A percentile compares a stretch with the other conserved stretches of the same genome.
Evolutionary conservation across 2,113 vertebrate genomes (phyloP).

Genomic region (Amazona vittata): DNA sequence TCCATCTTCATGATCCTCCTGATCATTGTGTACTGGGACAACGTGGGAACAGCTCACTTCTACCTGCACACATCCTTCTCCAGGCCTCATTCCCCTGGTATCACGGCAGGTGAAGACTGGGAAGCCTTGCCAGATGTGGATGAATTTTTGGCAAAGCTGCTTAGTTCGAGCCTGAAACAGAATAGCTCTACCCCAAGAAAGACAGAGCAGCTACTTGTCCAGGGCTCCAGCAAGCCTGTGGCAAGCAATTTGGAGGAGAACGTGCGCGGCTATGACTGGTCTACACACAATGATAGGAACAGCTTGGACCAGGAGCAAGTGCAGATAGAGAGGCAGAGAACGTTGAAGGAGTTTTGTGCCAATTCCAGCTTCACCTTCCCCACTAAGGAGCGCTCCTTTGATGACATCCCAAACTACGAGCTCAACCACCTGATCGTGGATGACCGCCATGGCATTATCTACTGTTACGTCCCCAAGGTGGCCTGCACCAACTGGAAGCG

Average conservation of each 20-base stretch:
- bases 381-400: conserved; percentile 91
- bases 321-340: conserved; percentile 82
- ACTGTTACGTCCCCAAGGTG: conserved; percentile 98
- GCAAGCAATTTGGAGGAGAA: conserved; percentile 80
- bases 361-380: conserved; percentile 87
- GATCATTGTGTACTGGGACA: conserved; percentile 98
- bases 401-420: conserved; percentile 96
- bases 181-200: background rate
- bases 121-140: conserved; percentile 81
- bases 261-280: conserved; percentile 89
- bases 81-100: conserved; percentile 76
- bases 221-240: conserved; percentile 77
- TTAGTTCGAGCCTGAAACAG: conserved; percentile 31
- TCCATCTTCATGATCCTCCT: conserved; percentile 92
- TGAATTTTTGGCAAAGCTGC: conserved; percentile 87
- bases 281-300: conserved; percentile 73
- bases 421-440: conserved; percentile 96
- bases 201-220: conserved; percentile 52
- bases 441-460: conserved; percentile 93
- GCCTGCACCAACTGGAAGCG: conserved; percentile 99
- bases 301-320: conserved; percentile 77
- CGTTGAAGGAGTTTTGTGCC: conserved; percentile 82
- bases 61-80: conserved; percentile 87
- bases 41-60: conserved; percentile 87
- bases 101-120: background rate